Evolutionary conservation across 2,888 invertebrate species (phyloP).

Genomic region (Acrobasis suavella): DNA sequence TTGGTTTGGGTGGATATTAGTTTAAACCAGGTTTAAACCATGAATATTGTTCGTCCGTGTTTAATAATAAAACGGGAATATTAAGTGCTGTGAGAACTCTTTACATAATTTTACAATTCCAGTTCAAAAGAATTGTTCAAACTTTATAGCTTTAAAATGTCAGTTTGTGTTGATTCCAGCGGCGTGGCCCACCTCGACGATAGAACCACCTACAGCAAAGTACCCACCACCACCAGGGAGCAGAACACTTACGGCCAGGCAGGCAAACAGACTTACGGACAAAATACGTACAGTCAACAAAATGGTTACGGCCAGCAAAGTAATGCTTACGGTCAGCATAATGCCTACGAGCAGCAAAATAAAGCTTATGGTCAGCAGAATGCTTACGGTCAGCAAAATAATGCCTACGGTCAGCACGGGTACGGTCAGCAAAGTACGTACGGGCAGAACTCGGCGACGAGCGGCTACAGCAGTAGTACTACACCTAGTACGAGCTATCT

Average conservation of each 20-base stretch:
- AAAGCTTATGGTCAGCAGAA: conserved; percentile 35
- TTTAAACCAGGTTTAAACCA: too few relatives aligned
- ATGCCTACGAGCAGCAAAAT: conserved; percentile 30
- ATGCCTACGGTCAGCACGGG: conserved; percentile 28
- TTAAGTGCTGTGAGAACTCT: too few relatives aligned
- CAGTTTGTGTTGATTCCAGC: conserved; percentile 39
- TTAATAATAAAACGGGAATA: too few relatives aligned
- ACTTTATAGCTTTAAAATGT: conserved; percentile 17
- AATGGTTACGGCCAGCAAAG: conserved; percentile 36
- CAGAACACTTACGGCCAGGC: conserved; percentile 34
- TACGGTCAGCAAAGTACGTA: conserved; percentile 23
- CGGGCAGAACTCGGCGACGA: conserved; percentile 36
- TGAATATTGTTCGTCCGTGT: too few relatives aligned
- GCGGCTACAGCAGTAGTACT: conserved; percentile 49
- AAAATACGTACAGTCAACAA: conserved; percentile 37
- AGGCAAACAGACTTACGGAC: conserved; percentile 38
- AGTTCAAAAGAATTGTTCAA: neutral
- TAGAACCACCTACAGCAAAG: conserved; percentile 37
- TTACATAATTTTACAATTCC: conserved; percentile 1
- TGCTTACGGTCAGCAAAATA: conserved; percentile 30
- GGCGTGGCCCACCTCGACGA: conserved; percentile 55
- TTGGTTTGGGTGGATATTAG: too few relatives aligned
- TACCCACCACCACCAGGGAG: conserved; percentile 38
- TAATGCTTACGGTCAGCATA: conserved; percentile 27
- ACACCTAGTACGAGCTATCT: conserved; percentile 80